Percentiles rank a stretch among this genome's conserved stretches.
phyloP scores from a whole-genome alignment of 2,797 vertebrate species.

The Capromys pilorides region DNA sequence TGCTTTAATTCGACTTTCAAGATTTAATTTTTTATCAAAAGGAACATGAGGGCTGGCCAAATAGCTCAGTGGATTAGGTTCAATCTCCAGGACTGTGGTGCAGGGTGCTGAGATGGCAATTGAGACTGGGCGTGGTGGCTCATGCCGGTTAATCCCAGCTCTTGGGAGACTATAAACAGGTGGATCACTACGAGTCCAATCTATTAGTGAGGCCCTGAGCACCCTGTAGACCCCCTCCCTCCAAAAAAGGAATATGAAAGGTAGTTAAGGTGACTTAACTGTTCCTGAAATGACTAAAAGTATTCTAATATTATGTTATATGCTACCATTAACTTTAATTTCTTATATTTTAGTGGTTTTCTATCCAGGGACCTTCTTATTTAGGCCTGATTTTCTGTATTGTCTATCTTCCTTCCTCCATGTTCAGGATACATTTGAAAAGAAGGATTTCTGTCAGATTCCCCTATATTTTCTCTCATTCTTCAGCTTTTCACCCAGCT shows the following conservation, averaged over 20 bases:
- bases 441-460: constrained; percentile 31
- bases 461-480: not conserved
- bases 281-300: constrained; percentile 33
- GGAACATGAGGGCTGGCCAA: not conserved
- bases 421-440: not conserved
- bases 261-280: constrained; percentile 52
- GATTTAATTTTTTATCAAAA: constrained; percentile 28
- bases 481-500: not conserved
- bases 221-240: too few species aligned
- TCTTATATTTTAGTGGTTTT: constrained; percentile 23
- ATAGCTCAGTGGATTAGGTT: too few species aligned
- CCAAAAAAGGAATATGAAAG: constrained; percentile 17
- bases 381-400: constrained; percentile 15
- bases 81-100: too few species aligned
- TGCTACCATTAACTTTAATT: not conserved
- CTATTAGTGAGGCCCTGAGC: too few species aligned
- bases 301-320: constrained; percentile 44
- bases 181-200: too few species aligned
- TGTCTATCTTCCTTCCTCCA: not conserved
- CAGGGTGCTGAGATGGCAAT: too few species aligned
- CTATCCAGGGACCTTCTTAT: not conserved
- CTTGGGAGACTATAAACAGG: too few species aligned
- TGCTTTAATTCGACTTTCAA: constrained; percentile 30
- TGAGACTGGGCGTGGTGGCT: too few species aligned
- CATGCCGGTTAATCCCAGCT: too few species aligned